Evolutionary conservation across 2,888 invertebrate genomes (phyloP).

Genomic region (Lagria hirta): DNA sequence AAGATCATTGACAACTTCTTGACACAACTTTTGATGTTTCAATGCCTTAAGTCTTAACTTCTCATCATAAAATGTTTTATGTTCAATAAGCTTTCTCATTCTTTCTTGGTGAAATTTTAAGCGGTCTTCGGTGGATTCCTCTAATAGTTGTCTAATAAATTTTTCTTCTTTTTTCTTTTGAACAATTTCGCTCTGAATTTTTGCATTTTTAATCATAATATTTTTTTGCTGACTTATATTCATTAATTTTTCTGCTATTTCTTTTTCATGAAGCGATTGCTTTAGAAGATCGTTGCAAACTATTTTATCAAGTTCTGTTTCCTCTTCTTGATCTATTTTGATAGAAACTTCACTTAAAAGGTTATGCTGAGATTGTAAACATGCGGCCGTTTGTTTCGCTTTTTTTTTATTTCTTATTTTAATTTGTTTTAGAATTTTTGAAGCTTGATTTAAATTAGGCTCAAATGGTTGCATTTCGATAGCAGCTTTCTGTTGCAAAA

Average conservation of each 20-base stretch:
- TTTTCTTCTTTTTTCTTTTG: constrained; percentile 57
- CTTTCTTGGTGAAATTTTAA: constrained; percentile 50
- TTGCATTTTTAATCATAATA: constrained; percentile 59
- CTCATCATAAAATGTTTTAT: constrained; percentile 58
- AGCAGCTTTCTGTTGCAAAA: constrained; percentile 37
- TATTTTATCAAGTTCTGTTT: constrained; percentile 56
- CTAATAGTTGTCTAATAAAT: constrained; percentile 46
- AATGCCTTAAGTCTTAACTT: constrained; percentile 57
- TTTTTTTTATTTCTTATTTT: constrained; percentile 54
- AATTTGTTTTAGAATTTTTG: constrained; percentile 57
- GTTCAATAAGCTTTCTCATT: constrained; percentile 31
- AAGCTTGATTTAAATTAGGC: constrained; percentile 44
- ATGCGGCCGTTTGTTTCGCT: constrained; percentile 55
- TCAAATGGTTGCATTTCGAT: constrained; percentile 28
- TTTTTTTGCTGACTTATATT: constrained; percentile 63
- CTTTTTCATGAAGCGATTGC: constrained; percentile 66
- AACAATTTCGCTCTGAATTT: constrained; percentile 57
- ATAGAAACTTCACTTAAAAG: constrained; percentile 59
- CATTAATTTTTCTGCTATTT: constrained; percentile 64
- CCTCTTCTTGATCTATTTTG: constrained; percentile 57
- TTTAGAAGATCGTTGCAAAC: constrained; percentile 61
- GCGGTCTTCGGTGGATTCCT: constrained; percentile 54
- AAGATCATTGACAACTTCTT: constrained; percentile 58
- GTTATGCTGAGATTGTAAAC: constrained; percentile 56
- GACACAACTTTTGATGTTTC: constrained; percentile 57